A percentile compares a stretch with the other conserved stretches of the same genome.
phyloP scores from a whole-genome alignment of 2,797 vertebrate species.

The Notolabrus celidotus region DNA sequence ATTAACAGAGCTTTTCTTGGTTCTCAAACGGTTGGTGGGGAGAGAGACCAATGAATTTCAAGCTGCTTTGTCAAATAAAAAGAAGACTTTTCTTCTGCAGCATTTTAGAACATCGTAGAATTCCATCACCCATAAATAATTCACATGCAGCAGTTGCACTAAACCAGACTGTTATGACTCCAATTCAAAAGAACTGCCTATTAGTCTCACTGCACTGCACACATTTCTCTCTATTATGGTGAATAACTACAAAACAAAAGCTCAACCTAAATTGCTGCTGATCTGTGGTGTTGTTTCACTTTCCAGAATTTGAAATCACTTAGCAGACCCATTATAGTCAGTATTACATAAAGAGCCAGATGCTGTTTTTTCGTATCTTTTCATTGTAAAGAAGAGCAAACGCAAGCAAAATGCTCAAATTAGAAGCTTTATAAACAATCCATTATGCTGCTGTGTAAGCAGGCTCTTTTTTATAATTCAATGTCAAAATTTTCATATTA shows the following conservation, averaged over 20 bases:
- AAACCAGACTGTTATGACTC: slow-evolving; percentile 55
- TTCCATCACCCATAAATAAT: slow-evolving; percentile 65
- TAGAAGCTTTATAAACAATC: not conserved
- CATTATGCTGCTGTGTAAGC: not conserved
- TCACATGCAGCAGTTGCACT: slow-evolving; percentile 57
- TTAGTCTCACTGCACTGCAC: slow-evolving; percentile 64
- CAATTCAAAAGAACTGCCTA: slow-evolving; percentile 56
- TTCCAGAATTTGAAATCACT: slow-evolving; percentile 48
- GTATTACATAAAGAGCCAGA: slow-evolving; percentile 33
- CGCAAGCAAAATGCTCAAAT: slow-evolving; percentile 12
- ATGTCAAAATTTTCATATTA: not conserved
- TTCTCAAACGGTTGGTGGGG: slow-evolving; percentile 10
- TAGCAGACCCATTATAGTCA: slow-evolving; percentile 24
- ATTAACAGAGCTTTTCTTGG: slow-evolving; percentile 21
- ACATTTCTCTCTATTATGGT: slow-evolving; percentile 43
- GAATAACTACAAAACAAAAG: slow-evolving; percentile 63
- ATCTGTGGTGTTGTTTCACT: slow-evolving; percentile 48
- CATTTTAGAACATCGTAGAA: slow-evolving; percentile 40
- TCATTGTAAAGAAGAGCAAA: slow-evolving; percentile 14
- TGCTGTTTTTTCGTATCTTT: slow-evolving; percentile 18
- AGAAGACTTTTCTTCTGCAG: slow-evolving; percentile 20
- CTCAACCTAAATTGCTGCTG: slow-evolving; percentile 42
- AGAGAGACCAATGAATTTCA: slow-evolving; percentile 46
- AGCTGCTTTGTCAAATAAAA: slow-evolving; percentile 40
- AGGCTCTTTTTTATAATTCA: slow-evolving; percentile 1